Percentiles rank a stretch among this genome's conserved stretches.
Evolutionary conservation across 1,140 invertebrate genomes (phyloP).

Genomic region (Samia ricini): DNA sequence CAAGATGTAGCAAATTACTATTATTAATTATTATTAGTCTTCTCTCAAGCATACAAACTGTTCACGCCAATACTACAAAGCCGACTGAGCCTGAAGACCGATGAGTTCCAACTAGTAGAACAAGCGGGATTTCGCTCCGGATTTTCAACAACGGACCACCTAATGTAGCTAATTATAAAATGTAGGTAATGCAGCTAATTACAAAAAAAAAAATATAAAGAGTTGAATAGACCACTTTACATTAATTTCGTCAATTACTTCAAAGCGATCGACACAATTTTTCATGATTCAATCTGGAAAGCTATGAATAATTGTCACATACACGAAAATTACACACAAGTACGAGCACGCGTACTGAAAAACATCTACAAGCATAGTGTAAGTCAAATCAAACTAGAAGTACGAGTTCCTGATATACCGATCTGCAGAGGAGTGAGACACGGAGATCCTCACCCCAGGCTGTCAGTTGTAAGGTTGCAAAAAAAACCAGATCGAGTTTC

Average conservation of each 20-base stretch:
- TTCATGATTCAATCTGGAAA: background rate
- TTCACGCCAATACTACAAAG: no score
- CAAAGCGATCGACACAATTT: slow-evolving; percentile 6
- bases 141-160: slow-evolving; percentile 7
- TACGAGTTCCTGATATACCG: background rate
- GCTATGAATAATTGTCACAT: background rate
- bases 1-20: no score
- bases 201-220: slow-evolving; percentile 9
- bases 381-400: no score
- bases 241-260: background rate
- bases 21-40: no score
- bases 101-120: background rate
- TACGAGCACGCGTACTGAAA: background rate
- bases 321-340: no score
- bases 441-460: slow-evolving; percentile 6
- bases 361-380: no score
- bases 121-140: no score
- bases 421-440: no score
- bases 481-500: no score
- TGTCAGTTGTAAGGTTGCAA: background rate
- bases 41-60: no score
- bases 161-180: no score
- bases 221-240: background rate
- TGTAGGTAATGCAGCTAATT: background rate
- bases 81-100: no score